Evolutionary conservation across 2,113 vertebrate species (phyloP).

Genomic region (Bubo blakistoni): DNA sequence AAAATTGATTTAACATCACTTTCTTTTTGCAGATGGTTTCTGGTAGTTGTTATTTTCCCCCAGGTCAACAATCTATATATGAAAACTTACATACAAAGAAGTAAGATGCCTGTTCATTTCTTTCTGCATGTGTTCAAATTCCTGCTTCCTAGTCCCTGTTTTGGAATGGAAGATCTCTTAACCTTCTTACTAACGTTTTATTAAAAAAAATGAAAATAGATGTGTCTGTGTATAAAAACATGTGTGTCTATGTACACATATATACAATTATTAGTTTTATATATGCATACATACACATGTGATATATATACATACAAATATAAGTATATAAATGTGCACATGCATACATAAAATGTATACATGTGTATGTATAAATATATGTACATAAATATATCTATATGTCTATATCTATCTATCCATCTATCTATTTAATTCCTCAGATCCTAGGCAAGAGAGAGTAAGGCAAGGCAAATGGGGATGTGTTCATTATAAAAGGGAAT

Average conservation of each 20-base stretch:
- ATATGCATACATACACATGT: neutral
- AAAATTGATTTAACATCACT: neutral
- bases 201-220: neutral
- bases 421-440: neutral
- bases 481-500: neutral
- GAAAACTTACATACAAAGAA: neutral
- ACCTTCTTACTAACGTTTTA: neutral
- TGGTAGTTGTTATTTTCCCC: neutral
- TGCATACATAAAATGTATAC: neutral
- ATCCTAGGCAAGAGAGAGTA: neutral
- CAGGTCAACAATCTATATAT: neutral
- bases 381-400: neutral
- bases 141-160: neutral
- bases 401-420: neutral
- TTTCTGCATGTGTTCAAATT: neutral
- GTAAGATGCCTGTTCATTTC: neutral
- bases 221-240: neutral
- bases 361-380: accelerated
- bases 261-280: neutral
- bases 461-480: neutral
- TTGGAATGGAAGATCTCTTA: neutral
- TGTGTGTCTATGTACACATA: accelerated
- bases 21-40: neutral
- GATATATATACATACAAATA: neutral
- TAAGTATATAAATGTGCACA: no score